These are phyloP conservation scores for Tineola bisselliella DNA, from an alignment of 2,888 invertebrate species.

Conservation along the genomic window DNA sequence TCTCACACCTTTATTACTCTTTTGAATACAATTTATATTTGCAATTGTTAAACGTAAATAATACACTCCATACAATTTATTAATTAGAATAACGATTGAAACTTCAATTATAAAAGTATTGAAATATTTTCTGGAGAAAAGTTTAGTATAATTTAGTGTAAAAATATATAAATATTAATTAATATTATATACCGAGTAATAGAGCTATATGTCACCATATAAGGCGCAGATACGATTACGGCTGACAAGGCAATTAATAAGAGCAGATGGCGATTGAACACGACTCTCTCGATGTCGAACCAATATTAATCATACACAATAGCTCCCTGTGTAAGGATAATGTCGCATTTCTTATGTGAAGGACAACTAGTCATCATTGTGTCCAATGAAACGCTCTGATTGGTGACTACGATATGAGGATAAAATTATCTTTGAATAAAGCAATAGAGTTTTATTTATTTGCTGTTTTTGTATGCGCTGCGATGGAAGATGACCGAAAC, in stretches of 20 bases:
- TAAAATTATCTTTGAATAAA: neutral
- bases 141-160: too few relatives aligned
- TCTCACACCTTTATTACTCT: neutral
- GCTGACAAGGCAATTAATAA: constrained; percentile 65
- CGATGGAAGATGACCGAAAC: too few relatives aligned
- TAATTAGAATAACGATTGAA: too few relatives aligned
- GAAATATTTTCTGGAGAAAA: too few relatives aligned
- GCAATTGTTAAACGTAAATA: too few relatives aligned
- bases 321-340: constrained; percentile 6
- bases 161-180: neutral
- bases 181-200: constrained; percentile 26
- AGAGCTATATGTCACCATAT: constrained; percentile 5
- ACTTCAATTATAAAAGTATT: too few relatives aligned
- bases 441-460: too few relatives aligned
- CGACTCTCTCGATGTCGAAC: constrained; percentile 52
- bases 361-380: neutral
- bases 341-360: constrained; percentile 6
- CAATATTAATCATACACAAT: constrained; percentile 57
- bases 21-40: neutral
- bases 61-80: too few relatives aligned
- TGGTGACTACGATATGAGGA: neutral
- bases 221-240: constrained; percentile 41
- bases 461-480: too few relatives aligned
- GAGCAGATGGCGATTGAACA: constrained; percentile 66
- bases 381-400: constrained; percentile 9